Conservation (phyloP, 1,140 invertebrate genomes). For the Marisa cornuarietis region DNA sequence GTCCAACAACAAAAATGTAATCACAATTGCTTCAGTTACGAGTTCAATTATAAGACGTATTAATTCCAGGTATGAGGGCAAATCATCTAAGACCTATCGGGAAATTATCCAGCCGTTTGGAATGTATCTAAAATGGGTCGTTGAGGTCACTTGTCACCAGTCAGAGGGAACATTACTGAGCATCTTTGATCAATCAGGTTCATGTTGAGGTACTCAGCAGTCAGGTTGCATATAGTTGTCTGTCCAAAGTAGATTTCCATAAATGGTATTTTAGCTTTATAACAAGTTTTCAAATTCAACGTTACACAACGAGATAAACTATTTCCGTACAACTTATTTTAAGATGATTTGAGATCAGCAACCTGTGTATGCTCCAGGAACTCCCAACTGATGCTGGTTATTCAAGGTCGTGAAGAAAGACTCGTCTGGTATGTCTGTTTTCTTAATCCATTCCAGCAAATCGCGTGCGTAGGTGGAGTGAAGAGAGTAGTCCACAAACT, state of each 20-base stretch:
- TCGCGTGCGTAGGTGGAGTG: conserved; percentile 39
- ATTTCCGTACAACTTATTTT: not conserved
- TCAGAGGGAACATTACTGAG: no score
- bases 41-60: no score
- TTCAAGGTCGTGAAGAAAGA: conserved; percentile 52
- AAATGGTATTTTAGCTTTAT: not conserved
- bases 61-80: no score
- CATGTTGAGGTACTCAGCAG: not conserved
- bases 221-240: not conserved
- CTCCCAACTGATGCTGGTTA: conserved; percentile 44
- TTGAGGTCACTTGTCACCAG: no score
- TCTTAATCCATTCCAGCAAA: conserved; percentile 52
- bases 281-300: not conserved
- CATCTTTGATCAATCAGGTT: not conserved
- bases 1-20: not conserved
- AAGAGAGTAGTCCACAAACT: conserved; percentile 51
- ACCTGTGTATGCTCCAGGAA: conserved; percentile 51
- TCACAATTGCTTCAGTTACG: not conserved
- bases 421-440: conserved; percentile 55
- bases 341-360: not conserved
- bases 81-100: no score
- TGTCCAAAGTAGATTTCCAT: not conserved
- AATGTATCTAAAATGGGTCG: no score
- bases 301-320: not conserved
- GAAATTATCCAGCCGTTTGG: no score